Evolutionary conservation across 1,140 invertebrate genomes (phyloP).

Genomic region (Paramacrobiotus metropolitanus): DNA sequence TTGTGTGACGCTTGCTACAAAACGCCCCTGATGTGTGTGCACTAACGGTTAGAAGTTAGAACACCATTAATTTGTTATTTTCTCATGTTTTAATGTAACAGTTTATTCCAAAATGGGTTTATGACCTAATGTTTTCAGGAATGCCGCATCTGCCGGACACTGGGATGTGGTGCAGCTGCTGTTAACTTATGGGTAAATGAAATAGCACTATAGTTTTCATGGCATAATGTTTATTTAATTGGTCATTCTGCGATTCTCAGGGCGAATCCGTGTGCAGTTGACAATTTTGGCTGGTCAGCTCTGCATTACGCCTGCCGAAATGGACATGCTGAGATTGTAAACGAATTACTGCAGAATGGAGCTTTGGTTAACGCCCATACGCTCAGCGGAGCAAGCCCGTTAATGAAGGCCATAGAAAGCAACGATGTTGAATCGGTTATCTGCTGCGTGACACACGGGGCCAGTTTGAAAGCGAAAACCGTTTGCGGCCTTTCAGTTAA

Average conservation of each 20-base stretch:
- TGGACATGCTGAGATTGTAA: slow-evolving; percentile 21
- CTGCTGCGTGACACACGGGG: slow-evolving; percentile 20
- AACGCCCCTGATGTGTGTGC: background rate
- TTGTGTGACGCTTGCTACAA: background rate
- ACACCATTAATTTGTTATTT: no score
- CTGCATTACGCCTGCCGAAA: slow-evolving; percentile 25
- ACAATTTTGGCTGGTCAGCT: slow-evolving; percentile 27
- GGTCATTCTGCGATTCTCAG: slow-evolving; percentile 14
- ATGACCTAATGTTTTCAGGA: no score
- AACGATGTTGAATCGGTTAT: slow-evolving; percentile 21
- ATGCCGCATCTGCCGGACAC: background rate
- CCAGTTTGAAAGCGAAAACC: slow-evolving; percentile 16
- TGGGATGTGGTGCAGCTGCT: slow-evolving; percentile 1
- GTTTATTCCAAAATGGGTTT: no score
- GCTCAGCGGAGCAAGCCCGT: slow-evolving; percentile 23
- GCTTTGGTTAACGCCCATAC: slow-evolving; percentile 22
- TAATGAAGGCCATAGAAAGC: slow-evolving; percentile 24
- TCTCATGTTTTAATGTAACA: no score
- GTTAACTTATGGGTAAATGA: background rate
- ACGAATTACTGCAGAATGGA: slow-evolving; percentile 18
- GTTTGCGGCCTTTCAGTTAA: background rate
- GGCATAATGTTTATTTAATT: background rate
- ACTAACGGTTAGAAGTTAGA: no score
- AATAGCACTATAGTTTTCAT: background rate
- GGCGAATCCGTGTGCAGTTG: slow-evolving; percentile 21